Conservation (phyloP, 2,888 invertebrate genomes). For the Ophraella communa region DNA sequence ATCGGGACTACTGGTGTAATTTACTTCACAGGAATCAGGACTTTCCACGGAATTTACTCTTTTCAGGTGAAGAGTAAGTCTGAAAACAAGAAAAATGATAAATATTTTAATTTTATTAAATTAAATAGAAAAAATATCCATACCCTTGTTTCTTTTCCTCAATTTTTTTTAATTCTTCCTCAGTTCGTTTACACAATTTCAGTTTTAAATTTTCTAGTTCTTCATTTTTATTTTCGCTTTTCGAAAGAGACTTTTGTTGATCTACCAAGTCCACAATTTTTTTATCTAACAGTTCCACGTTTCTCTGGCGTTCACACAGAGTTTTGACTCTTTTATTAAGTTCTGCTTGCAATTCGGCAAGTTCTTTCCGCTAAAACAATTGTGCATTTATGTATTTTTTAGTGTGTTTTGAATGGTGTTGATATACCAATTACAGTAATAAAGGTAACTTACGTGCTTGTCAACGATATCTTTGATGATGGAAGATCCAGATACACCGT, state of each 20-base stretch:
- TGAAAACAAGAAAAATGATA: conserved; percentile 55
- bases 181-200: conserved; percentile 59
- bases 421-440: conserved; percentile 4
- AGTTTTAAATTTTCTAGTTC: conserved; percentile 56
- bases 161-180: conserved; percentile 63
- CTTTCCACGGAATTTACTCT: conserved; percentile 58
- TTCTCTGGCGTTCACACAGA: conserved; percentile 68
- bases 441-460: conserved; percentile 70
- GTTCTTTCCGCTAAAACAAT: conserved; percentile 70
- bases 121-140: conserved; percentile 35
- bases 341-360: conserved; percentile 73
- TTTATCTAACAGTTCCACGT: conserved; percentile 74
- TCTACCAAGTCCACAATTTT: conserved; percentile 72
- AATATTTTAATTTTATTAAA: not conserved
- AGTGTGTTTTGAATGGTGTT: too few species aligned
- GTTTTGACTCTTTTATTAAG: conserved; percentile 69
- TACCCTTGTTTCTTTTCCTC: conserved; percentile 63
- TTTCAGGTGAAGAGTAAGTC: conserved; percentile 73
- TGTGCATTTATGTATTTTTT: too few species aligned
- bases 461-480: conserved; percentile 73
- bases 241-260: conserved; percentile 61
- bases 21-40: conserved; percentile 53
- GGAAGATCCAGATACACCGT: conserved; percentile 71
- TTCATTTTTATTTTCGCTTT: conserved; percentile 40
- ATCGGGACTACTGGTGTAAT: conserved; percentile 52